Conservation (phyloP, 2,888 invertebrate genomes). For the Latheticus oryzae region DNA sequence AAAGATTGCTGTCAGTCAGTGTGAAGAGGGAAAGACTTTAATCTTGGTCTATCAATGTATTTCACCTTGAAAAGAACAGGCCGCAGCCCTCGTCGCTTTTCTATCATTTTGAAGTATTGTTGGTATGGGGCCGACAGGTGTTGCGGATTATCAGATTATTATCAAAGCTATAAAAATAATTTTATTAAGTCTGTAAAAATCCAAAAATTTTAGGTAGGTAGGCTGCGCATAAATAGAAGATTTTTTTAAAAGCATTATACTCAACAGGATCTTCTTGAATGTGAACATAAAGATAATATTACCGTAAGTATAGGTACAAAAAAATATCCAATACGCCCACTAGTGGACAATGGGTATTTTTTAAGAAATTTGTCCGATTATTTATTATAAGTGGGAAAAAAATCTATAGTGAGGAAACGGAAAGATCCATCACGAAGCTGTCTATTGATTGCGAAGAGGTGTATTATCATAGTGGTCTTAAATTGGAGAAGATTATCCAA, state of each 20-base stretch:
- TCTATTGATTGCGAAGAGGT: slow-evolving; percentile 9
- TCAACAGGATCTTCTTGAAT: no score
- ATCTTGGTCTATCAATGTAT: slow-evolving; percentile 50
- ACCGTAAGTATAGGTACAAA: no score
- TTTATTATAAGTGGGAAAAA: no score
- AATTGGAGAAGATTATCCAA: slow-evolving; percentile 14
- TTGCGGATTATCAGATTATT: slow-evolving; percentile 26
- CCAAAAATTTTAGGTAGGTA: slow-evolving; percentile 7
- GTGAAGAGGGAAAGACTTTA: slow-evolving; percentile 56
- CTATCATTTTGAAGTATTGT: slow-evolving; percentile 19
- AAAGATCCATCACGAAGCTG: slow-evolving; percentile 5
- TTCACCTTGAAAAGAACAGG: slow-evolving; percentile 49
- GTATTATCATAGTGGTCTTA: slow-evolving; percentile 9
- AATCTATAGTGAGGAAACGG: no score
- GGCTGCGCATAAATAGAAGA: slow-evolving; percentile 10
- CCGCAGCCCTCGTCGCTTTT: slow-evolving; percentile 26
- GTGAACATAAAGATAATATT: no score
- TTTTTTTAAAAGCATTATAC: no score
- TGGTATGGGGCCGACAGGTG: slow-evolving; percentile 20
- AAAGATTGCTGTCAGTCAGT: slow-evolving; percentile 56
- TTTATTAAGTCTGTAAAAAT: slow-evolving; percentile 14
- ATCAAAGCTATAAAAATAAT: slow-evolving; percentile 9
- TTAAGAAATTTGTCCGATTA: no score
- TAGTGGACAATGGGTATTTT: no score
- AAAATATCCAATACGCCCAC: no score